Base-by-base conservation (phyloP, 1,140 invertebrate genomes). In the Pygmarrhopalites habei region DNA sequence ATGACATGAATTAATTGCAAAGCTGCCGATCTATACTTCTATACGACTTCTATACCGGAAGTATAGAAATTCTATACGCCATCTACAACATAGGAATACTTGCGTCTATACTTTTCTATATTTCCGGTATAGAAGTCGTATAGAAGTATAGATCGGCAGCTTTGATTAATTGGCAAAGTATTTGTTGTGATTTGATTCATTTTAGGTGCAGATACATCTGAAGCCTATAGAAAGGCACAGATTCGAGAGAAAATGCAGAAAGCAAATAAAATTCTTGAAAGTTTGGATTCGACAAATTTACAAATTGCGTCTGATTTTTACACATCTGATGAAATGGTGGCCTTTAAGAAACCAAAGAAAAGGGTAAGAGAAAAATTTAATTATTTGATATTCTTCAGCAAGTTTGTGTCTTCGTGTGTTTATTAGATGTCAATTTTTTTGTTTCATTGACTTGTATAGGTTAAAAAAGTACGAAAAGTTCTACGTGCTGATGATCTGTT, bases 301-400 rank as follows among this genome's bases (percentile, higher is more conserved):
- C 84, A 83, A 71, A 63, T 93, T 19, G 92, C 92, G 1, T 86
- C 85, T 10, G 94, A 98, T 75, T 98, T 95, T 77, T 88, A 88
- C 66, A 90, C 88, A 60, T 81, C 86, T 62, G 82, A 85, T 60
- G 92, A 96, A 78, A 78, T 93, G 75, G 61, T 89, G 39, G 81
- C 85, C 74, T 94, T 99, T 76, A 97, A 96, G 74, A 98, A 98
- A 77, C 81, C 88, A 29, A 97, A 94, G 74, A 95, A 91, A 74
- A 95, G 90, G 79, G 83, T 89, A 66, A 76, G 77, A 29, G 75
- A 74, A 66, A 75, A 26, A 51, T 5, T 23, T 5, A 5, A 49
- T 60, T 46, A 51, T 7, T 19, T n/a, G 7, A 10, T 46, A 15
- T 47, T 47, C n/a, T 47, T 47, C 39, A 47, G 4, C 7, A 7